A percentile compares a stretch with the other conserved stretches of the same genome.
Evolutionary conservation across 2,113 vertebrate genomes (phyloP).

Genomic region (Pampusana beccarii): DNA sequence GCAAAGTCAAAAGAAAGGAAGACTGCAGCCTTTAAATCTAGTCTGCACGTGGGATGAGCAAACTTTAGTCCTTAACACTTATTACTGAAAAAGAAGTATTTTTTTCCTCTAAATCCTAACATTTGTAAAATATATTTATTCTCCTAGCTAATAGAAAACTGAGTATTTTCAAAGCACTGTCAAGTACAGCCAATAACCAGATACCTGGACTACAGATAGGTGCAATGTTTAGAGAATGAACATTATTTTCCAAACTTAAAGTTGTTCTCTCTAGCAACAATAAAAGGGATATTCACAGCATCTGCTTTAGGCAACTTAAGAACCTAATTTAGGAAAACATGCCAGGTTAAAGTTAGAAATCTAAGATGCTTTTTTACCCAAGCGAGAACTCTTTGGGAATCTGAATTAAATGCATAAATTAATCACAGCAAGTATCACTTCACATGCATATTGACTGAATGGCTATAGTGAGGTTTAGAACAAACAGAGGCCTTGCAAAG

Average conservation of each 20-base stretch:
- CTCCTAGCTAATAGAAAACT: not conserved
- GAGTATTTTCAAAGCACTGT: not conserved
- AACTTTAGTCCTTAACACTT: not conserved
- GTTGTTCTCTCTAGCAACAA: not conserved
- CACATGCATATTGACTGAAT: not conserved
- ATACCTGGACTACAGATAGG: not conserved
- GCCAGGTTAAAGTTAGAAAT: not conserved
- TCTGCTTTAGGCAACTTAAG: not conserved
- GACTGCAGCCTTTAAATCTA: not conserved
- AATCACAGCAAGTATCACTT: accelerated
- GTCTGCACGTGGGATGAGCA: not conserved
- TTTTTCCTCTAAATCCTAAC: not conserved
- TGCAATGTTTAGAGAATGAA: not conserved
- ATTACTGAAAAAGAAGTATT: not conserved
- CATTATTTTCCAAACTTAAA: not conserved
- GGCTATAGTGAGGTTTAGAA: not conserved
- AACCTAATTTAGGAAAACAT: not conserved
- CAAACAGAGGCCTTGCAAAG: not conserved
- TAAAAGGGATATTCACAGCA: not conserved
- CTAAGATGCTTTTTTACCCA: not conserved
- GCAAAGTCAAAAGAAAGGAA: not conserved
- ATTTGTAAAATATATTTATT: not conserved
- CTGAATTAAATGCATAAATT: not conserved
- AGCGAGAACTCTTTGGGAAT: not conserved
- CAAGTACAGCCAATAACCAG: not conserved